A percentile compares a stretch with the other conserved stretches of the same genome.
Evolutionary conservation across 2,113 vertebrate genomes (phyloP).

Genomic region (Glareola pratincola): DNA sequence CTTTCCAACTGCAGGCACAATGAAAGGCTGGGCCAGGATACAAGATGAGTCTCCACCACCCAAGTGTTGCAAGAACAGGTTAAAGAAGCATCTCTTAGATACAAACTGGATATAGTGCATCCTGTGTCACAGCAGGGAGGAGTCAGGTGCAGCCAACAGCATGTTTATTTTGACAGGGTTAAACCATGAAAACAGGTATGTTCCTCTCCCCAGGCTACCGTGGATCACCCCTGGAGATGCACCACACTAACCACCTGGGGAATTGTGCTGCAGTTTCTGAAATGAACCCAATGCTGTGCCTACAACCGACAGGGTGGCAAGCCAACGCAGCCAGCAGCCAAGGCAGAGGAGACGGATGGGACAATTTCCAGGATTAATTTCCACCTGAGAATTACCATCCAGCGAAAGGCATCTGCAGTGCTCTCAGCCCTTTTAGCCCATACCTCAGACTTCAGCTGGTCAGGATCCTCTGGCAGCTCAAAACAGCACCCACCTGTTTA

Average conservation of each 20-base stretch:
- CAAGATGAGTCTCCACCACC: not conserved
- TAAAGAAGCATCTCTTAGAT: not conserved
- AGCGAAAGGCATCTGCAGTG: rapidly evolving
- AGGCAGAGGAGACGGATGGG: not conserved
- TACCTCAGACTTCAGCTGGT: not conserved
- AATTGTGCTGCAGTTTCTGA: not conserved
- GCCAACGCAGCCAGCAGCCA: not conserved
- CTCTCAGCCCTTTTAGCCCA: not conserved
- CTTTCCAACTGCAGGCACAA: not conserved
- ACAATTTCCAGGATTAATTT: not conserved
- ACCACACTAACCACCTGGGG: not conserved
- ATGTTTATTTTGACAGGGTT: not conserved
- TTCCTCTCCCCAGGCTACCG: not conserved
- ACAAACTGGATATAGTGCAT: not conserved
- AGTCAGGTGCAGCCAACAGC: not conserved
- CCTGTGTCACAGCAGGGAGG: not conserved
- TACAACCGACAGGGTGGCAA: rapidly evolving
- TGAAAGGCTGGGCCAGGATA: not conserved
- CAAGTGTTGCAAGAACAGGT: not conserved
- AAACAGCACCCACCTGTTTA: not conserved
- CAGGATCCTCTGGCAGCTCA: not conserved
- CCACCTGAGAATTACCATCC: not conserved
- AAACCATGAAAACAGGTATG: not conserved
- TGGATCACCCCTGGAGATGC: not conserved
- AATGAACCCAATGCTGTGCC: not conserved